These are phyloP conservation scores for Ophonus ardosiacus DNA, from an alignment of 2,888 invertebrate species.

Conservation along the genomic window DNA sequence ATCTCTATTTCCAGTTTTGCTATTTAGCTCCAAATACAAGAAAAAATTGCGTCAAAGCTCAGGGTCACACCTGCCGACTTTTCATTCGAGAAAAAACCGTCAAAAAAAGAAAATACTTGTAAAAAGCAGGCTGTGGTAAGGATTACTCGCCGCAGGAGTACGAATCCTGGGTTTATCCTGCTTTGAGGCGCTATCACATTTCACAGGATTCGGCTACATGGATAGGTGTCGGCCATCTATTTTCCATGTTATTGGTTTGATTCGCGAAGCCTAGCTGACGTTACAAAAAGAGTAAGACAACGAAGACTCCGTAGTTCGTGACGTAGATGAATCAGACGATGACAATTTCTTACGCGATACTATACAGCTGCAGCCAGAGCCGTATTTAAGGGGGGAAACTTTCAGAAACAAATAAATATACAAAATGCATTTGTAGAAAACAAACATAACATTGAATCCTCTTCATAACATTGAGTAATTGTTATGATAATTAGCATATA, in stretches of 20 bases:
- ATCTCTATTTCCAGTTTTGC: background rate
- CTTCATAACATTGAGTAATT: no score
- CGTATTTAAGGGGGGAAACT: background rate
- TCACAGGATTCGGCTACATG: conserved; percentile 60
- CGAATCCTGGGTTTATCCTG: conserved; percentile 43
- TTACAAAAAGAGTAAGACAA: conserved; percentile 27
- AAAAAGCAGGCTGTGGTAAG: conserved; percentile 38
- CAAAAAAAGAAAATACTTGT: conserved; percentile 38
- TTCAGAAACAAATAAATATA: background rate
- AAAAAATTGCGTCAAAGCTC: conserved; percentile 24
- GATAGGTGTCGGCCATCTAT: conserved; percentile 72
- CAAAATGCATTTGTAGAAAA: no score
- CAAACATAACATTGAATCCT: no score
- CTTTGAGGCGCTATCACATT: conserved; percentile 51
- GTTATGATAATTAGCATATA: no score
- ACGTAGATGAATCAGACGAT: background rate
- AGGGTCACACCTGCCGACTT: conserved; percentile 35
- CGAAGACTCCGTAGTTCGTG: background rate
- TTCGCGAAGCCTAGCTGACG: conserved; percentile 66
- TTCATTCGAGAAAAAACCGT: conserved; percentile 30
- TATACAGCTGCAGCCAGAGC: background rate
- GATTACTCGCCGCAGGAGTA: conserved; percentile 40
- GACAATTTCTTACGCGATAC: background rate
- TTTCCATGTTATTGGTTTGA: conserved; percentile 75
- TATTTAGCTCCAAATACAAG: conserved; percentile 17